Evolutionary conservation across 2,113 vertebrate species (phyloP).

Genomic region (Rhipidura dahli): DNA sequence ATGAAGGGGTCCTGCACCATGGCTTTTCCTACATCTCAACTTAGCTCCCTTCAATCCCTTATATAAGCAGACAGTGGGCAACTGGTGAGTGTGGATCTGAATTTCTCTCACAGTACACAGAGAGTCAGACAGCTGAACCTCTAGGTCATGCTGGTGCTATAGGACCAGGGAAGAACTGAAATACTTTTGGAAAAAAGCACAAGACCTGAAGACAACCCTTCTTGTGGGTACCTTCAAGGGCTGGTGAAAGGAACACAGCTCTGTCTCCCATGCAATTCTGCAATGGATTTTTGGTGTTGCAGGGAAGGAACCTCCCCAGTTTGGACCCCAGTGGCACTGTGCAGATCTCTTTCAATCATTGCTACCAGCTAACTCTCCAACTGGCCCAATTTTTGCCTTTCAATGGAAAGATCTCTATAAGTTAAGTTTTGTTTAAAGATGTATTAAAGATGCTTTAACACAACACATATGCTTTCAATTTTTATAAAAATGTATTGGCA

Average conservation of each 20-base stretch:
- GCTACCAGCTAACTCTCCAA: not conserved
- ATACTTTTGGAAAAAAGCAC: not conserved
- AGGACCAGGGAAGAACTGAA: not conserved
- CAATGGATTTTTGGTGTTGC: not conserved
- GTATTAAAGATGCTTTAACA: constrained; percentile 1
- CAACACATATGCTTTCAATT: constrained; percentile 57
- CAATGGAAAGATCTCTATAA: not conserved
- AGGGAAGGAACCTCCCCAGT: accelerated
- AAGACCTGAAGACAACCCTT: not conserved
- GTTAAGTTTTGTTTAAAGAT: constrained; percentile 17
- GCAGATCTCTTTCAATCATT: not conserved
- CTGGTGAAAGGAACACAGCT: not conserved
- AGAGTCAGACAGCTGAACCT: not conserved
- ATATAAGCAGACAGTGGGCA: not conserved
- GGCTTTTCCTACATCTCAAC: not conserved
- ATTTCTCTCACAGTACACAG: not conserved
- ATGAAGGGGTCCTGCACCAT: not conserved
- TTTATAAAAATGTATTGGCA: constrained; percentile 55
- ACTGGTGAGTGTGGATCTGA: not conserved
- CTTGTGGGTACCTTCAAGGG: not conserved
- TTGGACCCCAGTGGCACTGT: accelerated
- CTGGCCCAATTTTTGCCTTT: not conserved
- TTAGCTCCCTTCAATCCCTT: not conserved
- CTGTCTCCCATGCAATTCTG: not conserved
- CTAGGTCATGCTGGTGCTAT: accelerated